These are phyloP conservation scores for Cassiopea andromeda DNA, from an alignment of 30 jellyfish, hydroid and myxozoan species.

Conservation along the genomic window DNA sequence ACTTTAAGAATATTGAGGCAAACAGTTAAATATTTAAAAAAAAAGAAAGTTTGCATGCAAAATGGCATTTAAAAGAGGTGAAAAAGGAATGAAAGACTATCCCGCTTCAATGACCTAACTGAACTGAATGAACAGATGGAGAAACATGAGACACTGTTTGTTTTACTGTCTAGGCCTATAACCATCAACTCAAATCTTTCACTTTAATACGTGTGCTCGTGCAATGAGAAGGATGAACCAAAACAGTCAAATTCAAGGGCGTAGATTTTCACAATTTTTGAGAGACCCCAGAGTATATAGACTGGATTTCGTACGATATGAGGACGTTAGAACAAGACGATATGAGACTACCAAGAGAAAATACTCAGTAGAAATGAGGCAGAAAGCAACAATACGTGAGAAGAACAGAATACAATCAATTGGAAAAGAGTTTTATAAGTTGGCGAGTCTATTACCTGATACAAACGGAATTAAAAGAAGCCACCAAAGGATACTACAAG, in stretches of 20 bases:
- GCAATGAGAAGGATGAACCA: neutral
- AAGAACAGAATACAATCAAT: neutral
- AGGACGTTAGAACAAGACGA: neutral
- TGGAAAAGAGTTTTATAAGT: neutral
- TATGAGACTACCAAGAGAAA: slow-evolving; percentile 32
- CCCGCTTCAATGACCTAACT: neutral
- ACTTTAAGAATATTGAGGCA: neutral
- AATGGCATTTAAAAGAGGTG: neutral
- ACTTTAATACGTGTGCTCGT: neutral
- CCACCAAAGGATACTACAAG: slow-evolving; percentile 53
- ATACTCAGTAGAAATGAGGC: slow-evolving; percentile 77
- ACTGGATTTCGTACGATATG: neutral
- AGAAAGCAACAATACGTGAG: slow-evolving; percentile 67
- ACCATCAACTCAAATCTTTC: neutral
- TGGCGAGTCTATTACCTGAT: neutral
- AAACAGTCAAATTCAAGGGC: neutral
- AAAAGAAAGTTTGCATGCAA: neutral
- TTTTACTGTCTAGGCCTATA: neutral
- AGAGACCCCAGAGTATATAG: slow-evolving; percentile 14
- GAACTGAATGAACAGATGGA: neutral
- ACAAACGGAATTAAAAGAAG: neutral
- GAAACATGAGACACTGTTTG: neutral
- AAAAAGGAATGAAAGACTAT: neutral
- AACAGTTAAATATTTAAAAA: too few relatives aligned
- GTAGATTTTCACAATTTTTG: slow-evolving; percentile 7